phyloP scores from a whole-genome alignment of 1,140 invertebrate species.

The Drosophila trapezifrons region DNA sequence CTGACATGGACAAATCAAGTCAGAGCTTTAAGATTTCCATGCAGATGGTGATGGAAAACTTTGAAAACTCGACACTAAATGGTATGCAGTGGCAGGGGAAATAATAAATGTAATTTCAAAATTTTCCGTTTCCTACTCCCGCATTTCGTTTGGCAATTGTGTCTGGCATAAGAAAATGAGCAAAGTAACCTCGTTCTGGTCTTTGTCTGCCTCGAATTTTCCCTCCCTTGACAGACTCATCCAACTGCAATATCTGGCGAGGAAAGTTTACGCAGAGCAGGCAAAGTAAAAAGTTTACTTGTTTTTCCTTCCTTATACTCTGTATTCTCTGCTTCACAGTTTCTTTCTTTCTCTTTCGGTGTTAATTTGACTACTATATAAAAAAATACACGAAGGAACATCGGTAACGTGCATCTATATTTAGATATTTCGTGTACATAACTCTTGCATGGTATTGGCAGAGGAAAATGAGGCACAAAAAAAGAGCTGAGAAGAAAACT shows the following conservation, averaged over 20 bases:
- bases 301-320: constrained; percentile 17
- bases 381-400: not conserved
- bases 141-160: constrained; percentile 47
- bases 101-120: constrained; percentile 70
- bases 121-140: constrained; percentile 37
- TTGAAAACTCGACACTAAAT: constrained; percentile 43
- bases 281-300: constrained; percentile 69
- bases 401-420: constrained; percentile 20
- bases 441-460: constrained; percentile 20
- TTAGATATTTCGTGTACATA: constrained; percentile 44
- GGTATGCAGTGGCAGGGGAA: constrained; percentile 32
- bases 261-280: constrained; percentile 43
- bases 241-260: constrained; percentile 49
- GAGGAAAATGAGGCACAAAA: not conserved
- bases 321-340: not conserved
- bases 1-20: constrained; percentile 32
- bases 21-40: constrained; percentile 32
- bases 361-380: constrained; percentile 15
- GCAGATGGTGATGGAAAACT: constrained; percentile 23
- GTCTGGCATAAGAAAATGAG: constrained; percentile 61
- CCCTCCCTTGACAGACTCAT: constrained; percentile 3
- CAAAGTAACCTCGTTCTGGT: constrained; percentile 37
- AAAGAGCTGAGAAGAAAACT: constrained; percentile 32
- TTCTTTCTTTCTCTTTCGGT: constrained; percentile 11
- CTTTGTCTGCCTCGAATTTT: constrained; percentile 15